Evolutionary conservation across 2,888 invertebrate genomes (phyloP).

Genomic region (Orthosia cruda): DNA sequence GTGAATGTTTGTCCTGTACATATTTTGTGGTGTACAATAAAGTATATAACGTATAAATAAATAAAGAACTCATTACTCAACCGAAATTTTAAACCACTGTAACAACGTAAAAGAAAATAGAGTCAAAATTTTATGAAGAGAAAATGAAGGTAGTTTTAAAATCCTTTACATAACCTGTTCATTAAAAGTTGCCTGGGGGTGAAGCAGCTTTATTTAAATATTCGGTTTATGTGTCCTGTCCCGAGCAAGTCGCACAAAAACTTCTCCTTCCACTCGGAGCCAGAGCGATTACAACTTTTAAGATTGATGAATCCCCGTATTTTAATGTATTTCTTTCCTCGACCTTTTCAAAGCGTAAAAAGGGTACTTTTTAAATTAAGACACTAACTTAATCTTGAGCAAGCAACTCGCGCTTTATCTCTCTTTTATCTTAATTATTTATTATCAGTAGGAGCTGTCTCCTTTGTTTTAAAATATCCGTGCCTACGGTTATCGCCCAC

Average conservation of each 20-base stretch:
- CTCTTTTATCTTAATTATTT: slow-evolving; percentile 67
- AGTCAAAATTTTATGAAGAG: slow-evolving; percentile 45
- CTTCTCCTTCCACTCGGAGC: slow-evolving; percentile 76
- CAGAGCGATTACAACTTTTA: slow-evolving; percentile 84
- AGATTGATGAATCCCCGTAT: slow-evolving; percentile 84
- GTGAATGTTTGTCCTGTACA: too few relatives aligned
- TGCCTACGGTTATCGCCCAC: slow-evolving; percentile 20
- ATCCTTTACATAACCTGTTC: slow-evolving; percentile 65
- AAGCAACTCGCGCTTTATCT: slow-evolving; percentile 65
- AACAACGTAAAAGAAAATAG: too few relatives aligned
- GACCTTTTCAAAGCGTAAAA: slow-evolving; percentile 70
- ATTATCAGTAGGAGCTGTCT: slow-evolving; percentile 31
- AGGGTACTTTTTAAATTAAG: slow-evolving; percentile 76
- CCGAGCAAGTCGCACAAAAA: slow-evolving; percentile 53
- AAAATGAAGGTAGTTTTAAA: slow-evolving; percentile 62
- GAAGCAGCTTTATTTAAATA: slow-evolving; percentile 63
- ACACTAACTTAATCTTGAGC: slow-evolving; percentile 72
- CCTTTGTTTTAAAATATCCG: slow-evolving; percentile 32
- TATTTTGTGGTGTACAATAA: too few relatives aligned
- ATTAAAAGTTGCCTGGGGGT: slow-evolving; percentile 71
- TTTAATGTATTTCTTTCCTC: slow-evolving; percentile 76
- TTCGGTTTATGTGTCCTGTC: slow-evolving; percentile 65
- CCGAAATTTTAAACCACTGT: not conserved
- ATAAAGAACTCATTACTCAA: not conserved
- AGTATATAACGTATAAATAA: too few relatives aligned